Evolutionary conservation across 2,888 invertebrate species (phyloP).

Genomic region (Caenorhabditis angaria): DNA sequence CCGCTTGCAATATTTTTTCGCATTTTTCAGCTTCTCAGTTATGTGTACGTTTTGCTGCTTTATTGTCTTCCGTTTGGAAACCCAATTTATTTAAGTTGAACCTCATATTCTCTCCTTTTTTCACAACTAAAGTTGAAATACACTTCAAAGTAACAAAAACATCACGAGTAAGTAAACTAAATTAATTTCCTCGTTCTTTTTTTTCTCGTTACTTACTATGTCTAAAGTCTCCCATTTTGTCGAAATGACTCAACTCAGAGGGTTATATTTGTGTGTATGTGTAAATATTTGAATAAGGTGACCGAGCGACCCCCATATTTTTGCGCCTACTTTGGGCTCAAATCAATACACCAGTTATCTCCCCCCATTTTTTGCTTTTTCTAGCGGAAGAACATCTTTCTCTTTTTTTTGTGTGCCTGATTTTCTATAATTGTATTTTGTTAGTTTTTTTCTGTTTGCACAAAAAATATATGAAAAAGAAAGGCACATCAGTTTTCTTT

Average conservation of each 20-base stretch:
- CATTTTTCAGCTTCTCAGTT: not conserved
- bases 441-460: not conserved
- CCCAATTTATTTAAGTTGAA: not conserved
- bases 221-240: not conserved
- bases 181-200: slow-evolving; percentile 2
- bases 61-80: not conserved
- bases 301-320: slow-evolving; percentile 12
- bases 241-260: slow-evolving; percentile 3
- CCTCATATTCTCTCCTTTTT: not conserved
- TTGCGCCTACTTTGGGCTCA: slow-evolving; percentile 4
- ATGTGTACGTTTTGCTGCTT: not conserved
- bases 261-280: slow-evolving; percentile 18
- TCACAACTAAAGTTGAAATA: not conserved
- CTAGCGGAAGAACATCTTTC: slow-evolving; percentile 3
- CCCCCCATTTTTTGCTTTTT: not conserved
- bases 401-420: slow-evolving; percentile 5
- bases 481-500: no score
- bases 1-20: not conserved
- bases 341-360: slow-evolving; percentile 8
- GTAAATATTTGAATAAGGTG: slow-evolving; percentile 45
- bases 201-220: not conserved
- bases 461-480: no score
- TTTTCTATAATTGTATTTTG: slow-evolving; percentile 1
- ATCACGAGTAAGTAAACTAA: slow-evolving; percentile 1
- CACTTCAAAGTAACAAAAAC: not conserved